Evolutionary conservation across 2,888 invertebrate genomes (phyloP).

Genomic region (Timema podura): DNA sequence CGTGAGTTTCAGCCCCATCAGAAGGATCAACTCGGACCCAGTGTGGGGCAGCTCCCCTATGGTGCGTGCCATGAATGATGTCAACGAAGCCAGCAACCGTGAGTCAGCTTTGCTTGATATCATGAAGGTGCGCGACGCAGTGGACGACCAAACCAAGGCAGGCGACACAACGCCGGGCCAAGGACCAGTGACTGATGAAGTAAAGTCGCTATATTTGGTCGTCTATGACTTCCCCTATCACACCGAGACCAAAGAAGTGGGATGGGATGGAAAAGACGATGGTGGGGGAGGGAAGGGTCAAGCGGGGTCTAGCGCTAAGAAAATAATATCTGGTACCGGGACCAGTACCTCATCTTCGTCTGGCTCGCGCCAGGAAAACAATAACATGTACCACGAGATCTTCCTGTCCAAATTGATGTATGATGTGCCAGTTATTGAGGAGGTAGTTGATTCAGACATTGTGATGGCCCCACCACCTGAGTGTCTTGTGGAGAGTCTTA

Average conservation of each 20-base stretch:
- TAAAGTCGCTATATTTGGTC: constrained; percentile 52
- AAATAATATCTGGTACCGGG: constrained; percentile 47
- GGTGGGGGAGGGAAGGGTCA: constrained; percentile 24
- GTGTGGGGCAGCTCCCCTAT: constrained; percentile 38
- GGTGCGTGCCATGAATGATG: constrained; percentile 73
- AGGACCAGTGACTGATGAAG: constrained; percentile 39
- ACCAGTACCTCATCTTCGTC: constrained; percentile 51
- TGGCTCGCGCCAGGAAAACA: constrained; percentile 42
- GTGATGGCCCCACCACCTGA: constrained; percentile 39
- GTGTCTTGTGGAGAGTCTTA: constrained; percentile 40
- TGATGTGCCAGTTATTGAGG: constrained; percentile 44
- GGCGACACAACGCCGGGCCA: constrained; percentile 6
- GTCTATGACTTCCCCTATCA: constrained; percentile 68
- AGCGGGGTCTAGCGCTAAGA: constrained; percentile 40
- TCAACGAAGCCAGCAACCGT: constrained; percentile 61
- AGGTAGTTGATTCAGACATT: constrained; percentile 36
- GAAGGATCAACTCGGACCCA: constrained; percentile 19
- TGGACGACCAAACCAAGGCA: constrained; percentile 11
- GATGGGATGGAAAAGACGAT: constrained; percentile 27
- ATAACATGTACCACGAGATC: constrained; percentile 42
- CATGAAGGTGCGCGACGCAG: constrained; percentile 45
- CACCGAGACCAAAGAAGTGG: constrained; percentile 24
- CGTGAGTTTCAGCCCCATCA: constrained; percentile 30
- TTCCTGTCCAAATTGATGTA: constrained; percentile 43
- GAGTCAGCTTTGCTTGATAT: constrained; percentile 46